phyloP scores from a whole-genome alignment of 1,140 invertebrate genomes.

The Drosophila erecta region DNA sequence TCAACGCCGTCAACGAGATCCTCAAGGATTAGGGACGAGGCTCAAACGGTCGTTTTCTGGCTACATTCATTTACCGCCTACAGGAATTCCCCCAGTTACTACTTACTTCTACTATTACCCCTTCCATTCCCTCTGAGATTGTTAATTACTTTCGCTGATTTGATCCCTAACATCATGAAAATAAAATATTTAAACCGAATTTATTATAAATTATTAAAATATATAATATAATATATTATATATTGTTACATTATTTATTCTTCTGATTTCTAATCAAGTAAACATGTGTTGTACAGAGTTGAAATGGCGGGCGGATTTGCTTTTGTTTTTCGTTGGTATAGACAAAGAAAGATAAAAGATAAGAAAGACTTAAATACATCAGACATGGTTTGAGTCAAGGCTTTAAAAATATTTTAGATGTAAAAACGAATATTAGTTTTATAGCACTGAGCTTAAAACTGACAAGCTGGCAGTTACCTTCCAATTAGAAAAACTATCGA shows the following conservation, averaged over 20 bases:
- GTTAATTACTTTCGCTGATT: conserved; percentile 10
- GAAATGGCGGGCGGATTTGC: too few relatives aligned
- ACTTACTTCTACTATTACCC: not conserved
- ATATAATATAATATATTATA: too few relatives aligned
- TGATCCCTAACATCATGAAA: conserved; percentile 19
- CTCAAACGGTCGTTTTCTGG: not conserved
- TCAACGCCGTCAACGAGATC: conserved; percentile 88
- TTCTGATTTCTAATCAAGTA: too few relatives aligned
- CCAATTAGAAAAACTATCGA: not conserved
- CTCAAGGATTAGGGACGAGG: conserved; percentile 86
- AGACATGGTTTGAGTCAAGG: too few relatives aligned
- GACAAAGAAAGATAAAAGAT: too few relatives aligned
- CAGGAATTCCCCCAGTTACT: conserved; percentile 8
- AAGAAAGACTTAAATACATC: too few relatives aligned
- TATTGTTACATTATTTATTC: too few relatives aligned
- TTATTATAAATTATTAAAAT: too few relatives aligned
- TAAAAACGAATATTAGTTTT: not conserved
- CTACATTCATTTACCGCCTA: conserved; percentile 9
- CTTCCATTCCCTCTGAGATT: conserved; percentile 20
- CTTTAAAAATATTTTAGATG: not conserved
- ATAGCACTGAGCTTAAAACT: too few relatives aligned
- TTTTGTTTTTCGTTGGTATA: too few relatives aligned
- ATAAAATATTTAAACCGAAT: conserved; percentile 10
- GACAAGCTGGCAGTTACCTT: not conserved
- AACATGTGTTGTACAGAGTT: too few relatives aligned